Evolutionary conservation across 2,113 vertebrate species (phyloP).

Genomic region (Melanerpes formicivorus): DNA sequence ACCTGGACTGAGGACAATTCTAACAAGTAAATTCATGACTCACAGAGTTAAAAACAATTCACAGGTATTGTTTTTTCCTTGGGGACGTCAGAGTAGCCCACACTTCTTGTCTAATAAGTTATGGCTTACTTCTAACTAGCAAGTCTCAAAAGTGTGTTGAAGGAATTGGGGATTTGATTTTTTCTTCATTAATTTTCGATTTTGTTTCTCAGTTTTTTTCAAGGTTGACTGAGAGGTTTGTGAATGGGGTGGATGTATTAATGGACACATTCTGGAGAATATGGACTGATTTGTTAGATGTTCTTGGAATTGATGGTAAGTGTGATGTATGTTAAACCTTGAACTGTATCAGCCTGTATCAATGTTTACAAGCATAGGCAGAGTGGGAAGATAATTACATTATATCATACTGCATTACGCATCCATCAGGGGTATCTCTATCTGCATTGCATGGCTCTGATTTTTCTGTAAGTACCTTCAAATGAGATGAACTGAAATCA

Average conservation of each 20-base stretch:
- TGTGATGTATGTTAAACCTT: neutral
- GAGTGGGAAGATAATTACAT: neutral
- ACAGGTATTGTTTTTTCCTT: neutral
- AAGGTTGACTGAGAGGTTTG: constrained; percentile 92
- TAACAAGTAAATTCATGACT: neutral
- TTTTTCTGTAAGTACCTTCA: neutral
- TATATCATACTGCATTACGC: neutral
- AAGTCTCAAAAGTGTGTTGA: neutral
- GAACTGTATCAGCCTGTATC: neutral
- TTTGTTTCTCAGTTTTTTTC: constrained; percentile 86
- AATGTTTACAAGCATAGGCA: neutral
- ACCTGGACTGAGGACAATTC: neutral
- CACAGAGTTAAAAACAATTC: neutral
- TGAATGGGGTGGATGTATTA: constrained; percentile 91
- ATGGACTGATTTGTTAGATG: constrained; percentile 92
- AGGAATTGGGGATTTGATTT: neutral
- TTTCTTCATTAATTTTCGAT: constrained; percentile 26
- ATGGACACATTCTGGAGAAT: constrained; percentile 92
- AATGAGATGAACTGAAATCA: neutral
- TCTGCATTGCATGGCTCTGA: neutral
- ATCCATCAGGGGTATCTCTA: neutral
- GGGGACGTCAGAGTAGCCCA: neutral
- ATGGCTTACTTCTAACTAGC: neutral
- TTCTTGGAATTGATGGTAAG: constrained; percentile 95
- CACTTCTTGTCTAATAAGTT: neutral